Percentiles rank a stretch among this genome's conserved stretches.
Evolutionary conservation across 2,888 invertebrate genomes (phyloP).

Genomic region (Hirtodrosophila histrioides): DNA sequence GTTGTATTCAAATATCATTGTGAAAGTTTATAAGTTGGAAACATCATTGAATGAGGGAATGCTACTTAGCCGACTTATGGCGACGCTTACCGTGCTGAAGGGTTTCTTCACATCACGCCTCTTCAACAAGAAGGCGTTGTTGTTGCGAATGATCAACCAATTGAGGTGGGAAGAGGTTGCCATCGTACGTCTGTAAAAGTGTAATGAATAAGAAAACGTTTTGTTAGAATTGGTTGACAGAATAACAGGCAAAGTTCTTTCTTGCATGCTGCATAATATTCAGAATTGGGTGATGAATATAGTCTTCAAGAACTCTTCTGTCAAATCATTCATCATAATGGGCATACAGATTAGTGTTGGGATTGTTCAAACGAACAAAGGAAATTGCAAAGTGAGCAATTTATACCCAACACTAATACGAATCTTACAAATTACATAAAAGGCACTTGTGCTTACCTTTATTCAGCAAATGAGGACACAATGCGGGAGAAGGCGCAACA

Average conservation of each 20-base stretch:
- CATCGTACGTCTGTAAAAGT: conserved; percentile 80
- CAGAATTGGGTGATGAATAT: conserved; percentile 85
- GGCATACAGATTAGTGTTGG: neutral
- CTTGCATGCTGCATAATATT: conserved; percentile 38
- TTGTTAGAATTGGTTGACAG: neutral
- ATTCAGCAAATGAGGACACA: neutral
- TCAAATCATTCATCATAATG: conserved; percentile 80
- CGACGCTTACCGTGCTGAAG: conserved; percentile 83
- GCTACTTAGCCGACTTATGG: conserved; percentile 17
- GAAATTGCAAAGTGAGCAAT: too few species aligned
- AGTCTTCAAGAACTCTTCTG: conserved; percentile 85
- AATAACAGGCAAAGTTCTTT: neutral
- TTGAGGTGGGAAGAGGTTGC: conserved; percentile 84
- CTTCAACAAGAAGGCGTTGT: conserved; percentile 84
- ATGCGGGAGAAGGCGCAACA: conserved; percentile 21
- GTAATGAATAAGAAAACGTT: neutral
- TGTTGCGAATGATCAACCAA: conserved; percentile 85
- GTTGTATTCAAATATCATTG: conserved; percentile 84
- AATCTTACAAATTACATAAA: too few species aligned
- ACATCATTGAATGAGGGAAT: conserved; percentile 48
- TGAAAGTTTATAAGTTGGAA: conserved; percentile 75
- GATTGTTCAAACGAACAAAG: too few species aligned
- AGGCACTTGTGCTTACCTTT: conserved; percentile 36
- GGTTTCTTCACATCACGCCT: conserved; percentile 84
- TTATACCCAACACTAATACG: too few species aligned